Evolutionary conservation across 2,888 invertebrate genomes (phyloP).

Genomic region (Acanthosepion lycidas): DNA sequence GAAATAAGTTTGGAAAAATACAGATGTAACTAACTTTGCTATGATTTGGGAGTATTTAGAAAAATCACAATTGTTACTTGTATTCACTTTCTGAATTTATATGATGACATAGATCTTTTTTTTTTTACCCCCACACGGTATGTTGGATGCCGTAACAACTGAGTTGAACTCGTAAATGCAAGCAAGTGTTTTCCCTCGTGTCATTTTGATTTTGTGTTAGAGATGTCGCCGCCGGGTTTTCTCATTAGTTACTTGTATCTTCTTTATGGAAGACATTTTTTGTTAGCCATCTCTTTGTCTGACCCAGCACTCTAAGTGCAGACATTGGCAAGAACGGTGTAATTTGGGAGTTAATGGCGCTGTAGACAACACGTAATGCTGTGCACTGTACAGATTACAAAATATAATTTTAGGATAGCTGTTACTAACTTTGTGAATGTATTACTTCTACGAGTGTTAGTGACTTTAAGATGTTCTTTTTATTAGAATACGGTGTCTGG

Average conservation of each 20-base stretch:
- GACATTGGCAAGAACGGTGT: not conserved
- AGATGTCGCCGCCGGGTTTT: not conserved
- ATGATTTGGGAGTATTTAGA: no score
- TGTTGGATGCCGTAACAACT: not conserved
- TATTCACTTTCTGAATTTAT: no score
- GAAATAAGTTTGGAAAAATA: no score
- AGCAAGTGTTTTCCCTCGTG: not conserved
- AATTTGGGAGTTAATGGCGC: not conserved
- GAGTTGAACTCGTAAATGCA: not conserved
- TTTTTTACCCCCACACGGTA: not conserved
- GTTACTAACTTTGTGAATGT: not conserved
- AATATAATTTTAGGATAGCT: not conserved
- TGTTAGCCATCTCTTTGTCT: not conserved
- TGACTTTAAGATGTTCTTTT: no score
- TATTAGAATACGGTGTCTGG: no score
- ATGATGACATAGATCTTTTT: no score
- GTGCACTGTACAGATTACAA: not conserved
- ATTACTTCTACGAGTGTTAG: not conserved
- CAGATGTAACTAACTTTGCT: no score
- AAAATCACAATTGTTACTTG: no score
- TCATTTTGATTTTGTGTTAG: not conserved
- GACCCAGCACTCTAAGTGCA: not conserved
- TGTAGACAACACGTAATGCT: not conserved
- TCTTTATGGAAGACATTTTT: not conserved
- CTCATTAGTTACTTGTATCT: slow-evolving; percentile 10